Evolutionary conservation across 2,888 invertebrate species (phyloP).

Genomic region (Agrotis exclamationis): DNA sequence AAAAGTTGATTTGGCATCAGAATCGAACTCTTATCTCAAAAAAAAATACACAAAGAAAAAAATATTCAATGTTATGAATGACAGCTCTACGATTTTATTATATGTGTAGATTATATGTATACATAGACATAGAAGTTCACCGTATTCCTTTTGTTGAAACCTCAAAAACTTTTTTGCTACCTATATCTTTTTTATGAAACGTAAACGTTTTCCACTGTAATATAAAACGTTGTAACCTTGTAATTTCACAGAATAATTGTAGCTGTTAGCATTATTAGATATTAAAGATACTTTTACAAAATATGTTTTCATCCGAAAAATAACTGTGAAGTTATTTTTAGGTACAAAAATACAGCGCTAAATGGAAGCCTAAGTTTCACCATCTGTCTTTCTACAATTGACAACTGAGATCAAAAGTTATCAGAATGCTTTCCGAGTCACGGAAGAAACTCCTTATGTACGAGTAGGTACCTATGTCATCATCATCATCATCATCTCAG

Average conservation of each 20-base stretch:
- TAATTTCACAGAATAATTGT: slow-evolving; percentile 1
- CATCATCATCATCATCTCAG: too few species aligned
- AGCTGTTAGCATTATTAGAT: background rate
- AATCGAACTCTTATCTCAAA: too few species aligned
- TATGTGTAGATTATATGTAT: too few species aligned
- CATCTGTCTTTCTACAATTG: background rate
- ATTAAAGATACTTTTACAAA: slow-evolving; percentile 4
- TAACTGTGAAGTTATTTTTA: background rate
- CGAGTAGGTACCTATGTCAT: too few species aligned
- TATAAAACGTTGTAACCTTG: background rate
- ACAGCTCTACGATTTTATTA: too few species aligned
- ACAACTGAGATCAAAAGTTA: too few species aligned
- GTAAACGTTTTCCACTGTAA: background rate
- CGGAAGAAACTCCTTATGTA: too few species aligned
- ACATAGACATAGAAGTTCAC: too few species aligned
- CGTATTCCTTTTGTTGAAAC: slow-evolving; percentile 8
- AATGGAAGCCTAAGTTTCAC: background rate
- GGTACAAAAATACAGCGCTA: background rate
- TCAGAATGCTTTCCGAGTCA: too few species aligned
- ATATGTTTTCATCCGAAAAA: background rate
- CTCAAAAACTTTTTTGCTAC: background rate
- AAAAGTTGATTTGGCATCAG: too few species aligned
- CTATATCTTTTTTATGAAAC: slow-evolving; percentile 5
- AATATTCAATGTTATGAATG: too few species aligned
- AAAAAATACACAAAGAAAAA: too few species aligned